Evolutionary conservation across 2,888 invertebrate species (phyloP).

Genomic region (Calliphora vomitoria): DNA sequence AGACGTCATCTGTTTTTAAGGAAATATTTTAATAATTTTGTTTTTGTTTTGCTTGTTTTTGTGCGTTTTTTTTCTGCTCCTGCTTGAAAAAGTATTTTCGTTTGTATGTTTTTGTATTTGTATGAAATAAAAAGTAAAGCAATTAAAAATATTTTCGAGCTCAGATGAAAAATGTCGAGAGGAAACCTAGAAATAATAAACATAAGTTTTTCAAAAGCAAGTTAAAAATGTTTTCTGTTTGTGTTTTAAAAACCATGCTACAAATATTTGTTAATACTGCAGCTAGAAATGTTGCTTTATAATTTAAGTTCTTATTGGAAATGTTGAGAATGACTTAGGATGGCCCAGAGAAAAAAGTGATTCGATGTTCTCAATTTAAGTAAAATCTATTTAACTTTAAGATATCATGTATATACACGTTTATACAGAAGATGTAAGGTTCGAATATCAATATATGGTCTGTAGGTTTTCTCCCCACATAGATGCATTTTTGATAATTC

Average conservation of each 20-base stretch:
- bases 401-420: too few relatives aligned
- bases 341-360: too few relatives aligned
- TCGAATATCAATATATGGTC: too few relatives aligned
- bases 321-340: not conserved
- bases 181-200: not conserved
- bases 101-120: constrained; percentile 6
- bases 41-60: constrained; percentile 10
- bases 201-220: not conserved
- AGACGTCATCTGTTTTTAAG: constrained; percentile 38
- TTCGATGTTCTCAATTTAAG: too few relatives aligned
- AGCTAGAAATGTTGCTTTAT: constrained; percentile 10
- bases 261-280: constrained; percentile 14
- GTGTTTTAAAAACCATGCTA: not conserved
- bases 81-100: constrained; percentile 2
- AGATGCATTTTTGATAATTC: too few relatives aligned
- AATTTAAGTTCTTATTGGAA: not conserved
- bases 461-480: too few relatives aligned
- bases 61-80: not conserved
- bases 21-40: constrained; percentile 54
- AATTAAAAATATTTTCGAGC: constrained; percentile 46
- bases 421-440: too few relatives aligned
- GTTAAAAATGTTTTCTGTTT: not conserved
- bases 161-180: constrained; percentile 21
- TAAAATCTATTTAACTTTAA: too few relatives aligned
- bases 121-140: constrained; percentile 33